Evolutionary conservation across 2,888 invertebrate species (phyloP).

Genomic region (Ommatoiulus sabulosus): DNA sequence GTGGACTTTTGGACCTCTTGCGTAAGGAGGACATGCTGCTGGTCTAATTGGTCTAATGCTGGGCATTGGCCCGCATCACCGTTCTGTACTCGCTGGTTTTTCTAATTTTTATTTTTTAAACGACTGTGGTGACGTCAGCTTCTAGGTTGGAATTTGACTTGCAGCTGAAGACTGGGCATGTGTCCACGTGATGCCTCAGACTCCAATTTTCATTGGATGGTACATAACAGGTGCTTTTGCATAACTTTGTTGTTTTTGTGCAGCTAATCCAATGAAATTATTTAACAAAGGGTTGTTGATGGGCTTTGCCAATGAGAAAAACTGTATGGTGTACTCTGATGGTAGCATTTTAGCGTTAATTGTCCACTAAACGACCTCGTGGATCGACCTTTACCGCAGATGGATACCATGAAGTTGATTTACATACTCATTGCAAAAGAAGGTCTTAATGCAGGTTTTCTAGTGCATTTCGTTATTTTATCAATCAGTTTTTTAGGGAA

Average conservation of each 20-base stretch:
- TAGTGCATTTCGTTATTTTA: no score
- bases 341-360: no score
- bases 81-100: neutral
- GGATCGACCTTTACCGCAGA: no score
- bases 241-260: neutral
- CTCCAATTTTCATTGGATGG: neutral
- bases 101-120: neutral
- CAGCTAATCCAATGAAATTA: neutral
- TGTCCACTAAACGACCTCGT: no score
- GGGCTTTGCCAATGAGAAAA: neutral
- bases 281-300: no score
- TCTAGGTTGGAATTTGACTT: neutral
- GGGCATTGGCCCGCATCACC: neutral
- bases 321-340: no score
- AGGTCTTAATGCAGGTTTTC: no score
- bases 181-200: neutral
- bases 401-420: no score
- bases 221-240: neutral
- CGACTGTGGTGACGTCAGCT: neutral
- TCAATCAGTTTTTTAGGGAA: no score
- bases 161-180: neutral
- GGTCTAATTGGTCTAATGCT: no score
- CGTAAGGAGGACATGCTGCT: neutral
- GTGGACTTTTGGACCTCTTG: neutral
- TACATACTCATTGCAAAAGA: no score